Evolutionary conservation across 1,140 invertebrate species (phyloP).

Genomic region (Apis florea): DNA sequence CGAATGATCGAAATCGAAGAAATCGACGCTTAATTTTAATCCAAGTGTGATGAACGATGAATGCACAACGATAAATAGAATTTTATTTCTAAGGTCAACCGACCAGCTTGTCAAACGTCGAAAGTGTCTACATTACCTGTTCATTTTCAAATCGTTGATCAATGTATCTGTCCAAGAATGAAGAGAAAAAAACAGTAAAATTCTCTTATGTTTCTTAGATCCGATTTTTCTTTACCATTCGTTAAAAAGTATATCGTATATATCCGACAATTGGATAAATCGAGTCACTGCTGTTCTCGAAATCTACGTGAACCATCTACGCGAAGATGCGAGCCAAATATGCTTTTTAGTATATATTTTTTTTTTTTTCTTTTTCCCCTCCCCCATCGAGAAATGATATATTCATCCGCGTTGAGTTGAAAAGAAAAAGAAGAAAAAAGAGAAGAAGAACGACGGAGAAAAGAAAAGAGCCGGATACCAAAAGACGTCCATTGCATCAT

Average conservation of each 20-base stretch:
- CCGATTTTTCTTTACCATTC: constrained; percentile 10
- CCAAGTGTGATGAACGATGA: constrained; percentile 23
- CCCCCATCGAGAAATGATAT: not conserved
- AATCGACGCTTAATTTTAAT: constrained; percentile 8
- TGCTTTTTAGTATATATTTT: too few relatives aligned
- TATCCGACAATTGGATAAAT: not conserved
- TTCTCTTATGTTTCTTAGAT: constrained; percentile 27
- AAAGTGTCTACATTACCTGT: constrained; percentile 16
- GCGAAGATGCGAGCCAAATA: not conserved
- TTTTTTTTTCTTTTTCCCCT: too few relatives aligned
- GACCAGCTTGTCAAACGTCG: constrained; percentile 7
- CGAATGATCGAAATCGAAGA: not conserved
- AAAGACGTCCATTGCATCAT: constrained; percentile 19
- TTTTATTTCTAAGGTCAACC: constrained; percentile 33
- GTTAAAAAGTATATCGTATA: not conserved
- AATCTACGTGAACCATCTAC: not conserved
- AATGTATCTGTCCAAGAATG: constrained; percentile 23
- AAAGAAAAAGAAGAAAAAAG: too few relatives aligned
- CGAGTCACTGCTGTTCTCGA: constrained; percentile 26
- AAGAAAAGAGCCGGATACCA: not conserved
- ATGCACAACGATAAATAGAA: constrained; percentile 28
- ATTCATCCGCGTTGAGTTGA: too few relatives aligned
- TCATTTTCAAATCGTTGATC: constrained; percentile 22
- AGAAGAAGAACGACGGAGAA: too few relatives aligned
- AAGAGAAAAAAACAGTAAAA: constrained; percentile 20